A percentile compares a stretch with the other conserved stretches of the same genome.
Evolutionary conservation across 2,888 invertebrate genomes (phyloP).

Genomic region (Tiliacea citrago): DNA sequence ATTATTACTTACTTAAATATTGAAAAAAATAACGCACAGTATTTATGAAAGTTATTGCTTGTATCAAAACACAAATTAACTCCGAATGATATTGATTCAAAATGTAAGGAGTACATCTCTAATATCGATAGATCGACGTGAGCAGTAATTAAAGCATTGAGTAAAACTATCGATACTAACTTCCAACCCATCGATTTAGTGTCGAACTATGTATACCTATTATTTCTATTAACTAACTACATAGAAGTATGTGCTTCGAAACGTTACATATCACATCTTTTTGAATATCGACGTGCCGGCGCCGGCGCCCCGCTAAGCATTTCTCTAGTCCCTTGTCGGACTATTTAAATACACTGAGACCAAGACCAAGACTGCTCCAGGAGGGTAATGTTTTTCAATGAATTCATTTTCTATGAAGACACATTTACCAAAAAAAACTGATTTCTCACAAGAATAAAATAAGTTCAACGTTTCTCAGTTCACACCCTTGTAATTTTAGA

Average conservation of each 20-base stretch:
- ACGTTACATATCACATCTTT: slow-evolving; percentile 30
- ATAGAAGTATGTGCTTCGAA: slow-evolving; percentile 38
- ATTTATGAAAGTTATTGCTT: slow-evolving; percentile 22
- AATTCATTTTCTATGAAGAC: background rate
- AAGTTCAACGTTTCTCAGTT: slow-evolving; percentile 36
- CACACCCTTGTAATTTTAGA: slow-evolving; percentile 68
- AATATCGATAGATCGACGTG: slow-evolving; percentile 41
- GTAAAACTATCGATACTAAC: slow-evolving; percentile 33
- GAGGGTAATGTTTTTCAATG: background rate
- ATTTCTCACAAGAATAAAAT: slow-evolving; percentile 20
- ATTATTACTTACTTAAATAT: slow-evolving; percentile 1
- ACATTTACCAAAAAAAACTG: background rate
- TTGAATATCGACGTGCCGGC: background rate
- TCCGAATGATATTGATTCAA: slow-evolving; percentile 24
- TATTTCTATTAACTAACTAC: slow-evolving; percentile 50
- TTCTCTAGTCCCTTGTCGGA: background rate
- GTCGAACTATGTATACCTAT: slow-evolving; percentile 21
- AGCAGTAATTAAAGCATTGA: slow-evolving; percentile 30
- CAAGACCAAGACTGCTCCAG: background rate
- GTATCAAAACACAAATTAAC: slow-evolving; percentile 17
- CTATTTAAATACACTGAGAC: too few relatives aligned
- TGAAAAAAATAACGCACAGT: slow-evolving; percentile 7
- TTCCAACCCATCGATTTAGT: slow-evolving; percentile 18
- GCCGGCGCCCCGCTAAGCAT: background rate
- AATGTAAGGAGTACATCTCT: slow-evolving; percentile 17